These are phyloP conservation scores for Haemorhous mexicanus DNA, from an alignment of 2,113 vertebrate species.

Conservation along the genomic window DNA sequence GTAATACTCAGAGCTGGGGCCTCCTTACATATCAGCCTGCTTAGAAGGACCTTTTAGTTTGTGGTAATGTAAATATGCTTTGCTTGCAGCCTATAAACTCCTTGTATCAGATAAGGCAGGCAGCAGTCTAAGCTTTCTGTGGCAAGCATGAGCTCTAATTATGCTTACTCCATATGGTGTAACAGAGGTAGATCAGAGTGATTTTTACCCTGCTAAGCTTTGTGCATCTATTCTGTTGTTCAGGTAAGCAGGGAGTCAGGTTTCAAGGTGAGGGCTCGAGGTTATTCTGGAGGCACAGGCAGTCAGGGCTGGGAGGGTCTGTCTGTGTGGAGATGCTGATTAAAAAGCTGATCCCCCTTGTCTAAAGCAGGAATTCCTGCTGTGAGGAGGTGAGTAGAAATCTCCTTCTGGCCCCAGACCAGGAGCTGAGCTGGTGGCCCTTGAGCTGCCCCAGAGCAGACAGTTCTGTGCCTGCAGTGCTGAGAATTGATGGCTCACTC, in stretches of 20 bases:
- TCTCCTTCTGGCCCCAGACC: not conserved
- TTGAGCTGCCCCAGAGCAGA: not conserved
- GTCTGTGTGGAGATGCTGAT: not conserved
- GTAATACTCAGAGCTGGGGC: conserved; percentile 4
- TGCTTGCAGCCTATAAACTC: conserved; percentile 7
- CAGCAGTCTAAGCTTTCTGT: not conserved
- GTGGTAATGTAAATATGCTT: conserved; percentile 18
- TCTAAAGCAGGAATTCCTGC: not conserved
- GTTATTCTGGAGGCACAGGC: not conserved
- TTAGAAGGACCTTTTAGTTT: conserved; percentile 38
- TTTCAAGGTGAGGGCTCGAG: not conserved
- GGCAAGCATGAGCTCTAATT: not conserved
- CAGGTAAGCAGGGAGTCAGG: not conserved
- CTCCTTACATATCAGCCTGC: not conserved
- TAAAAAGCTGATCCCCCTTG: not conserved
- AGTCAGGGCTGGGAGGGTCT: not conserved
- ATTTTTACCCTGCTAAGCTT: not conserved
- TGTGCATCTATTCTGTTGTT: not conserved
- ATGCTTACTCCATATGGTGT: not conserved
- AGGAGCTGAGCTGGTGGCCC: not conserved
- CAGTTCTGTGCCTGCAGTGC: not conserved
- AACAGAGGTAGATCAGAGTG: not conserved
- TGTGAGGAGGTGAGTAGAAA: not conserved
- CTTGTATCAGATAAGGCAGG: not conserved
- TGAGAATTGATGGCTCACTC: not conserved